A percentile compares a stretch with the other conserved stretches of the same genome.
Evolutionary conservation across 2,888 invertebrate species (phyloP).

Genomic region (Onthophagus sagittarius): DNA sequence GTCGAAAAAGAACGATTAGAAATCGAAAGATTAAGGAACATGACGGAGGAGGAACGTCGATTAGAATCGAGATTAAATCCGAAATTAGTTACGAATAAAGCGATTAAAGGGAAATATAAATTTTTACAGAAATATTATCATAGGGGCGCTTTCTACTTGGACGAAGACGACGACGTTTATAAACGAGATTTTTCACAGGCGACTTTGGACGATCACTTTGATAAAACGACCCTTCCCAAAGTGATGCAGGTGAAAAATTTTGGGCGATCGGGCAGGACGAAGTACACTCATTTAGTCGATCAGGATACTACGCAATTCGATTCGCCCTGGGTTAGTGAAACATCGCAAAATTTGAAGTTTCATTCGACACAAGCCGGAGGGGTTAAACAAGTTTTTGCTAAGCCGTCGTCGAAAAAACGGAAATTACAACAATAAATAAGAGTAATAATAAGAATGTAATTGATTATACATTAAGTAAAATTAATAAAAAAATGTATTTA

Average conservation of each 20-base stretch:
- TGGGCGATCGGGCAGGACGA: constrained; percentile 96
- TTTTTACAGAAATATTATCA: constrained; percentile 99
- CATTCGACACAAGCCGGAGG: constrained; percentile 87
- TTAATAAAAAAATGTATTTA: too few species aligned
- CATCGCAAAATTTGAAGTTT: constrained; percentile 82
- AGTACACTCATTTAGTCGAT: constrained; percentile 98
- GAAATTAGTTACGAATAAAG: constrained; percentile 89
- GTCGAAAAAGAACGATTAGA: constrained; percentile 83
- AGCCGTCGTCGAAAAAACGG: constrained; percentile 68
- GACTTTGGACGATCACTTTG: constrained; percentile 98
- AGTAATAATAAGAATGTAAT: too few species aligned
- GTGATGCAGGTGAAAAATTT: constrained; percentile 99
- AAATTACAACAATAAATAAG: constrained; percentile 35
- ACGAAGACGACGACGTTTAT: constrained; percentile 85
- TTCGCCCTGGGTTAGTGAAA: constrained; percentile 95
- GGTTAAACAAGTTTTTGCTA: constrained; percentile 87
- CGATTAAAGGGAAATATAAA: constrained; percentile 96
- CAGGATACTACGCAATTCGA: constrained; percentile 98
- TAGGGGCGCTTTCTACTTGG: constrained; percentile 97
- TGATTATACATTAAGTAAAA: too few species aligned
- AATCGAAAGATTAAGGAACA: constrained; percentile 83
- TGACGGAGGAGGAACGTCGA: constrained; percentile 95
- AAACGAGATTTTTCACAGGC: constrained; percentile 93
- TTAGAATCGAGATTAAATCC: constrained; percentile 88
- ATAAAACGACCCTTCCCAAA: constrained; percentile 97